These are phyloP conservation scores for Leucopternis melanops DNA, from an alignment of 2,113 vertebrate genomes.

Conservation along the genomic window DNA sequence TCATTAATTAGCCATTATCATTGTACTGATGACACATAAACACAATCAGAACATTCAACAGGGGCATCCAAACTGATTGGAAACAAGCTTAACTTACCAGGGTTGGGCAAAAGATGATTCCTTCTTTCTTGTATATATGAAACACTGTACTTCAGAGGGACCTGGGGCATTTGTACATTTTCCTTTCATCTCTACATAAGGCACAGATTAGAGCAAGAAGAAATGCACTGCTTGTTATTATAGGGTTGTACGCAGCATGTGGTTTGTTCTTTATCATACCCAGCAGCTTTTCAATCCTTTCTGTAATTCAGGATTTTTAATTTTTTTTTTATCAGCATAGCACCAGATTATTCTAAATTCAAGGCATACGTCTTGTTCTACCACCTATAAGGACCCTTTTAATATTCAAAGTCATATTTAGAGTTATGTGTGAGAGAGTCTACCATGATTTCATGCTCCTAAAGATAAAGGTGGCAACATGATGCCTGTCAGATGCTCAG, in stretches of 20 bases:
- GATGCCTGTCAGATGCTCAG: background rate
- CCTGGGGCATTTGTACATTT: background rate
- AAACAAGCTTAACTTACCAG: background rate
- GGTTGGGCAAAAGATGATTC: background rate
- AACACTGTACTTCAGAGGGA: background rate
- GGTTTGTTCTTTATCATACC: background rate
- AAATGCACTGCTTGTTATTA: background rate
- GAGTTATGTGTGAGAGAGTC: background rate
- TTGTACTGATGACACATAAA: background rate
- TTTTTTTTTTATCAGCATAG: background rate
- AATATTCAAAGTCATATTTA: constrained; percentile 21
- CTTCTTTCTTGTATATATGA: background rate
- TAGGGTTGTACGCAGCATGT: background rate
- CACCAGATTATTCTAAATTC: constrained; percentile 23
- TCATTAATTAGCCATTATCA: background rate
- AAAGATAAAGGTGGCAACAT: background rate
- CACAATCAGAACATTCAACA: background rate
- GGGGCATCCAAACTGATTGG: background rate
- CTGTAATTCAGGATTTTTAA: background rate
- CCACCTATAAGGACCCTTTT: background rate
- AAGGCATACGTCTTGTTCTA: constrained; percentile 23
- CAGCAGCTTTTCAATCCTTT: background rate
- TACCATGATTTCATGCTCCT: constrained; percentile 5
- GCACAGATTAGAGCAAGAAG: background rate
- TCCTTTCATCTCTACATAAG: background rate